Base-by-base conservation (phyloP, 64 coral and sea anemone genomes). In the Catalaphyllia jardinei region DNA sequence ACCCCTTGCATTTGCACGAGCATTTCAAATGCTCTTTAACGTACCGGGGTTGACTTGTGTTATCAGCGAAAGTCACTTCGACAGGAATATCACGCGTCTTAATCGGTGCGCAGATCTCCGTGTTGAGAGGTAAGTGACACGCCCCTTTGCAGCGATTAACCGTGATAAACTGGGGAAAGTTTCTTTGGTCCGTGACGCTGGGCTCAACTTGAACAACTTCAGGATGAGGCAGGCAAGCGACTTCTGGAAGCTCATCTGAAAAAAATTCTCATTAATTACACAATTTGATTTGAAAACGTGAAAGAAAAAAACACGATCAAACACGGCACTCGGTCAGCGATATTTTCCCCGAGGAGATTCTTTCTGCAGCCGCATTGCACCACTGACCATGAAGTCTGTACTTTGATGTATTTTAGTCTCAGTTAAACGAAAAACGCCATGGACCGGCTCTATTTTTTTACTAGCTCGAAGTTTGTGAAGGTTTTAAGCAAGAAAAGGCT, bases 121-220 rank as follows among this genome's bases (percentile, higher is more conserved):
- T 62, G 55, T 33, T 17, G 62, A 81, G 55, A 31, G 79, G 14
- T 31, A 10, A n/a, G 17, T 55, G 29, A 63, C 79, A 81, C 30
- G 79, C n/a, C 2, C 79, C 79, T 63, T 33, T 62, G 17, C 79
- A 81, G 8, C 79, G 79, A 2, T 62, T 62, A 29, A 81, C 79
- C 31, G 18, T 14, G 13, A 81, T 59, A 81, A 81, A 81, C 79
- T 81, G 79, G 4, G 79, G 79, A 1, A 0, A 8, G 19, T 81
- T 81, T 15, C 29, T 81, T 33, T 35, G 27, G 17, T n/a, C 2
- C 20, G 7, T 35, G 79, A 81, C 18, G 1, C 15, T 6, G 17
- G 55, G 79, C 24, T 81, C 55, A 35, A 81, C 79, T 81, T 63
- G 79, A 28, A 81, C 79, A 35, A 81, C 79, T 62, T 81, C 79